Percentiles rank a stretch among this genome's conserved stretches.
These are phyloP conservation scores for Acromyrmex charruanus DNA, from an alignment of 1,140 invertebrate genomes.

Conservation along the genomic window DNA sequence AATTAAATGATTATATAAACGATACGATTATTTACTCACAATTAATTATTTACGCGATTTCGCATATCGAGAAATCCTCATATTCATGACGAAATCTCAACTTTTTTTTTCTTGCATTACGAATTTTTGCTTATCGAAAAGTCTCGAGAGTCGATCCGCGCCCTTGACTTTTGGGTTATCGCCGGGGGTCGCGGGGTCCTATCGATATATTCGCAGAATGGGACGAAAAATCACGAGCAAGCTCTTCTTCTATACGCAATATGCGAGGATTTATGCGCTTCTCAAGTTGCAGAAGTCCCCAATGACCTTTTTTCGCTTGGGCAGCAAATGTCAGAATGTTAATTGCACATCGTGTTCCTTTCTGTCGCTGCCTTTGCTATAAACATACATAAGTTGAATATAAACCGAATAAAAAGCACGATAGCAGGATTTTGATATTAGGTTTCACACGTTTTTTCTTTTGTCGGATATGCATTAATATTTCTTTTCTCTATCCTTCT, in stretches of 20 bases:
- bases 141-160: constrained; percentile 77
- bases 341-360: background rate
- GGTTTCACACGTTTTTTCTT: background rate
- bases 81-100: constrained; percentile 26
- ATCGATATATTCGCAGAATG: constrained; percentile 71
- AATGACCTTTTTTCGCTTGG: background rate
- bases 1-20: background rate
- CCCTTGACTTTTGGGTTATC: constrained; percentile 85
- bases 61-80: background rate
- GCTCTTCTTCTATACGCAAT: constrained; percentile 45
- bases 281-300: background rate
- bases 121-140: constrained; percentile 58
- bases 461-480: constrained; percentile 10
- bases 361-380: background rate
- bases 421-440: constrained; percentile 18
- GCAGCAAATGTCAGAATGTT: constrained; percentile 18
- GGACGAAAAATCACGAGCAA: constrained; percentile 79
- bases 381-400: background rate
- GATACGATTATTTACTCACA: background rate
- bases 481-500: background rate
- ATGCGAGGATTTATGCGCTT: constrained; percentile 45
- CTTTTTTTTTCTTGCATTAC: constrained; percentile 4
- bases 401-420: background rate
- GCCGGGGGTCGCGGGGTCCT: constrained; percentile 77
- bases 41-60: constrained; percentile 19